Conservation (phyloP, 2,888 invertebrate species). For the Leucophenga maculata region DNA sequence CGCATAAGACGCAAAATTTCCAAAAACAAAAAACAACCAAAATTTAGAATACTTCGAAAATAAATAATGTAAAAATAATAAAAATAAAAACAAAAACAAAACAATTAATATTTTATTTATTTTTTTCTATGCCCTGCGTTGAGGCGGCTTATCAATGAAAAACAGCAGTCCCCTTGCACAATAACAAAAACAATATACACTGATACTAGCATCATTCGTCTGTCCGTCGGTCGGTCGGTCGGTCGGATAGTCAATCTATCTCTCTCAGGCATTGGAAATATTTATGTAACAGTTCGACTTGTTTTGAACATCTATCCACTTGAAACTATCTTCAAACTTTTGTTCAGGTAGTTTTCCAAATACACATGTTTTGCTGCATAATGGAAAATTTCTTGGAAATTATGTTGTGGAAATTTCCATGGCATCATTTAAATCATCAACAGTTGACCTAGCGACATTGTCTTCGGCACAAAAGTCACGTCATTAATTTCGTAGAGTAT, state of each 20-base stretch:
- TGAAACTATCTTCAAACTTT: background rate
- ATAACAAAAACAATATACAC: no score
- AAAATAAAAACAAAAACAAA: slow-evolving; percentile 36
- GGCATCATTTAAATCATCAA: no score
- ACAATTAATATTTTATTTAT: slow-evolving; percentile 28
- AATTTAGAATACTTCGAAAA: slow-evolving; percentile 32
- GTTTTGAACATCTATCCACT: no score
- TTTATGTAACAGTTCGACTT: no score
- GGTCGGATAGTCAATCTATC: no score
- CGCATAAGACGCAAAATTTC: slow-evolving; percentile 39
- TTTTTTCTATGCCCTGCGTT: background rate
- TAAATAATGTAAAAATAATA: slow-evolving; percentile 27
- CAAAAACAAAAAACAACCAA: slow-evolving; percentile 16
- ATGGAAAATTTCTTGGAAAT: slow-evolving; percentile 7
- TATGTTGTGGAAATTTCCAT: slow-evolving; percentile 12
- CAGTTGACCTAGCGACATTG: no score
- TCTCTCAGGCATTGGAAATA: no score
- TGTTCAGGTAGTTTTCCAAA: slow-evolving; percentile 3
- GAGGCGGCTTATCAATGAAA: background rate
- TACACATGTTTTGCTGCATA: background rate
- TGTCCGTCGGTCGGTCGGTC: no score
- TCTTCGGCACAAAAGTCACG: no score
- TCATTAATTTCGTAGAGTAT: no score
- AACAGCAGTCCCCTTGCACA: no score
- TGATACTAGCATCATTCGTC: no score